A percentile compares a stretch with the other conserved stretches of the same genome.
Evolutionary conservation across 1,140 invertebrate species (phyloP).

Genomic region (Berghia stephanieae): DNA sequence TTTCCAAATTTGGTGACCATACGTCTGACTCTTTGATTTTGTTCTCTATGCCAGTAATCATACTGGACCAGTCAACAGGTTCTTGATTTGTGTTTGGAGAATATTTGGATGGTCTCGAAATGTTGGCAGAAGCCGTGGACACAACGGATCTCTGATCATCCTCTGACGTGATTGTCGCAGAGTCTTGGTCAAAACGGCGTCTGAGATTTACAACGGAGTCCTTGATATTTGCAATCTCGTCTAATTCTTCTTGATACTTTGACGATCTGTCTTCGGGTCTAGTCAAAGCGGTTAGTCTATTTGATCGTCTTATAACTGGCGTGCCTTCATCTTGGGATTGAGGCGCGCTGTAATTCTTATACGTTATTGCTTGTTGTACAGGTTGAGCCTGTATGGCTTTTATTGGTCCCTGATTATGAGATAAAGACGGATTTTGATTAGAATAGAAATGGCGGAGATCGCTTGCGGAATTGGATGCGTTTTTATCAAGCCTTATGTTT

Average conservation of each 20-base stretch:
- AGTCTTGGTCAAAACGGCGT: constrained; percentile 46
- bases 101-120: constrained; percentile 22
- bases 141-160: constrained; percentile 36
- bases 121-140: constrained; percentile 28
- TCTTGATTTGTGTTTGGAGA: constrained; percentile 26
- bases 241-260: constrained; percentile 53
- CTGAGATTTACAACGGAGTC: constrained; percentile 50
- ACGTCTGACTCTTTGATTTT: constrained; percentile 49
- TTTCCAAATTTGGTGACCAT: constrained; percentile 60
- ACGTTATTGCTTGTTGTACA: too few relatives aligned
- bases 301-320: constrained; percentile 16
- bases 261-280: too few relatives aligned
- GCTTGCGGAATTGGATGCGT: constrained; percentile 29
- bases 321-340: not conserved
- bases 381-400: too few relatives aligned
- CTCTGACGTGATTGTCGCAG: constrained; percentile 40
- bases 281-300: too few relatives aligned
- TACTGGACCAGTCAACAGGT: constrained; percentile 36
- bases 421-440: too few relatives aligned
- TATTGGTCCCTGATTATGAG: too few relatives aligned
- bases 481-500: not conserved
- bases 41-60: constrained; percentile 36
- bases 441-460: constrained; percentile 38
- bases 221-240: constrained; percentile 51
- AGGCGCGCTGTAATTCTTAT: too few relatives aligned